Evolutionary conservation across 1,140 invertebrate species (phyloP).

Genomic region (Polypedilum vanderplanki): DNA sequence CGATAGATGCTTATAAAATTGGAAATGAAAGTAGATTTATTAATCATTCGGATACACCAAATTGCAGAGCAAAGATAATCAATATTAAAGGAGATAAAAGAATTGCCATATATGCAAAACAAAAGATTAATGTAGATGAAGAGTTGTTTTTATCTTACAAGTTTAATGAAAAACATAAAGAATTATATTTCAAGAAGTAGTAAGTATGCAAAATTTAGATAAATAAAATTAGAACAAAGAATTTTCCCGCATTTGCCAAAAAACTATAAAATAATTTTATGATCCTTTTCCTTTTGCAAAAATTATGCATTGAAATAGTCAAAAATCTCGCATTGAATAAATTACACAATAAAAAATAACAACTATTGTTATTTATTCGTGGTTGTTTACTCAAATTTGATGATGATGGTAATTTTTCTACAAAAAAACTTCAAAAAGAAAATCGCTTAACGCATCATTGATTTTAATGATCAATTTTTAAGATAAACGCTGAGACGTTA

Average conservation of each 20-base stretch:
- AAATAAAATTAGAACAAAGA: background rate
- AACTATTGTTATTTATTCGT: background rate
- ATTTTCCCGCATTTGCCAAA: background rate
- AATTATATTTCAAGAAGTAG: background rate
- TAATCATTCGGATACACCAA: background rate
- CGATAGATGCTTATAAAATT: background rate
- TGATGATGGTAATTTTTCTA: conserved; percentile 14
- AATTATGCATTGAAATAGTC: too few relatives aligned
- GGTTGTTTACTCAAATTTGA: background rate
- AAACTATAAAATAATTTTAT: too few relatives aligned
- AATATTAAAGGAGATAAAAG: background rate
- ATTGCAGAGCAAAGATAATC: background rate
- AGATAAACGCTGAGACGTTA: conserved; percentile 3
- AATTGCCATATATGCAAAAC: background rate
- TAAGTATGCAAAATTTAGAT: background rate
- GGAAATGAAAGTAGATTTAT: conserved; percentile 14
- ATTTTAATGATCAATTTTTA: conserved; percentile 24
- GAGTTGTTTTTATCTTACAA: background rate
- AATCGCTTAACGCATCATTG: conserved; percentile 25
- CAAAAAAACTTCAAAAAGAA: conserved; percentile 7
- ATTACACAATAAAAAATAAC: background rate
- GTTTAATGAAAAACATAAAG: background rate
- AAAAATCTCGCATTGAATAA: background rate
- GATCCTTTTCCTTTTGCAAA: too few relatives aligned
- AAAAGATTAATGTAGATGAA: background rate